A percentile compares a stretch with the other conserved stretches of the same genome.
Evolutionary conservation across 1,140 invertebrate species (phyloP).

Genomic region (Apocrypta bakeri): DNA sequence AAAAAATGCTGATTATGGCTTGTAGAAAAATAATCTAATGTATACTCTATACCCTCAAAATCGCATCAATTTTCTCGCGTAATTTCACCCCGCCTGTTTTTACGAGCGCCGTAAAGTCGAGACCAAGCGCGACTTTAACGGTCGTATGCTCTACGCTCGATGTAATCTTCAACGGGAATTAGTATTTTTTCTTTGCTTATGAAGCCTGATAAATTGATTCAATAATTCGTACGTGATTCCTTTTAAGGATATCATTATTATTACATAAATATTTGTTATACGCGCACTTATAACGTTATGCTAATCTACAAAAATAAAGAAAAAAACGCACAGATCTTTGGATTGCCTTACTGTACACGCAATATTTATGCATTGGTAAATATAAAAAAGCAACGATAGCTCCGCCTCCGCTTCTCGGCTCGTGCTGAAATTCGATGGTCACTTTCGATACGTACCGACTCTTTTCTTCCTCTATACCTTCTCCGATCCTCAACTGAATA

Average conservation of each 20-base stretch:
- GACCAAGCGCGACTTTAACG: constrained; percentile 65
- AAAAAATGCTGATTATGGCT: not conserved
- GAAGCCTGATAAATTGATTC: constrained; percentile 49
- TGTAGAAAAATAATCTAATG: not conserved
- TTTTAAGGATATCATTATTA: too few relatives aligned
- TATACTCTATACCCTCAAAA: constrained; percentile 42
- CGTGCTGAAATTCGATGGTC: constrained; percentile 44
- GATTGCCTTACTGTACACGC: too few relatives aligned
- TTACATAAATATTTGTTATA: too few relatives aligned
- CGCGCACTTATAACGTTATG: too few relatives aligned
- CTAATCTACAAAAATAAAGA: too few relatives aligned
- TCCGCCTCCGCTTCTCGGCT: not conserved
- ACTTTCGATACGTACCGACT: constrained; percentile 36
- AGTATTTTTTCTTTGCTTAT: constrained; percentile 53
- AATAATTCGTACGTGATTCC: not conserved
- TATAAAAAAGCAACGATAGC: not conserved
- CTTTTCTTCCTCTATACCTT: constrained; percentile 45
- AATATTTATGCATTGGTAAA: not conserved
- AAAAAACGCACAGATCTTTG: too few relatives aligned
- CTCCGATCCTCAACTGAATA: constrained; percentile 25
- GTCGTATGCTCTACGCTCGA: constrained; percentile 65
- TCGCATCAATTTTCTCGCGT: constrained; percentile 54
- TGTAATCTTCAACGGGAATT: constrained; percentile 59
- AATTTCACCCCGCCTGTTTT: constrained; percentile 58
- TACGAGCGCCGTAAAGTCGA: constrained; percentile 65